Evolutionary conservation across 2,113 vertebrate species (phyloP), one percentile per base, ranked within the genome.

Genomic region (Fulica atra): DNA sequence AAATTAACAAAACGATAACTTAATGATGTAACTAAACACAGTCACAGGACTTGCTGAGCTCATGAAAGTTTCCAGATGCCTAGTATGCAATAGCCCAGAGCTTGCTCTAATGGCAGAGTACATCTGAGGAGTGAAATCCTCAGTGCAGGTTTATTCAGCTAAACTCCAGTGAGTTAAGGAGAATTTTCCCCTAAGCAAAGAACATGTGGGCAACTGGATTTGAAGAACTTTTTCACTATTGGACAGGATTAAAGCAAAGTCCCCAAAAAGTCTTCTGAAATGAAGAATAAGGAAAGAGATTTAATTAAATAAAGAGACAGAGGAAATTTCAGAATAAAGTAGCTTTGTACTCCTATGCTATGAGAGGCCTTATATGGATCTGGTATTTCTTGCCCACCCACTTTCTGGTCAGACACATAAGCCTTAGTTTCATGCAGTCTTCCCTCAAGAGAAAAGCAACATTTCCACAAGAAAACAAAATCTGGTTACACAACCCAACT

Each of bases 391-490:
- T 79, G 78, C 65, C 81, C 94, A 95, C 72, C 51, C 81, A 93
- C 57, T 60, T 95, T 95, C 78, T 83, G 59, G 66, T 60, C 66
- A 83, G 56, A 92, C 38, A 56, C 2, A 3, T 51, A 86, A 92
- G 66, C 72, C 85, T 89, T 72, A 82, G 66, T 70, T 91, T 74
- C 83, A 83, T 94, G 66, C 65, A 79, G 53, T 74, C 35, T 73
- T 89, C 64, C 59, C 76, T 79, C 81, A 54, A 70, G 74, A 71
- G 82, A 3, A 95, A 87, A 85, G 54, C 33, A 91, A 74, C 46
- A 94, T 93, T 93, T 93, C 86, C 95, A 95, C 57, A 95, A 70
- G 65, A 73, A 96, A 94, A 95, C 86, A 71, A 81, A 84, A 66
- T 3, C 23, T 12, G 48, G 68, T 80, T 93, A 82, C 1, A 19